phyloP scores from a whole-genome alignment of 2,888 invertebrate genomes.

The Pristionchus mayeri region DNA sequence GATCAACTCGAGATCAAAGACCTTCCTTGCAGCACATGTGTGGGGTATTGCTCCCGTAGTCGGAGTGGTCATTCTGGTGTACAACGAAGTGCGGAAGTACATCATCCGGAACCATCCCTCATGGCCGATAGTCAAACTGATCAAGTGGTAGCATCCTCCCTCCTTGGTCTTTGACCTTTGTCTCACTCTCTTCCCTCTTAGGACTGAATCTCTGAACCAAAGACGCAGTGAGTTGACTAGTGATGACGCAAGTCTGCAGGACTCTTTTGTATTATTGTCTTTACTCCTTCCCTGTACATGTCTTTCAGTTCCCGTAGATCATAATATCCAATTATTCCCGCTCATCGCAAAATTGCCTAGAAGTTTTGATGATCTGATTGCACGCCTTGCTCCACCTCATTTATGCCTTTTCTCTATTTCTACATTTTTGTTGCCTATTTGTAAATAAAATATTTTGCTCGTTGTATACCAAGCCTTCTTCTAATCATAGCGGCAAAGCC shows the following conservation, averaged over 20 bases:
- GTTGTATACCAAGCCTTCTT: too few relatives aligned
- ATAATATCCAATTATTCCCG: conserved; percentile 35
- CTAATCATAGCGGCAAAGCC: too few relatives aligned
- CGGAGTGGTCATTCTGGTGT: conserved; percentile 70
- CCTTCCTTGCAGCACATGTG: conserved; percentile 49
- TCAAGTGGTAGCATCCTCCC: conserved; percentile 70
- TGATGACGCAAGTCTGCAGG: conserved; percentile 11
- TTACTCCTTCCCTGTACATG: not conserved
- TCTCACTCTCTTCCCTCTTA: not conserved
- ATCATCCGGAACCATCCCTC: conserved; percentile 65
- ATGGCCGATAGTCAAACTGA: conserved; percentile 59
- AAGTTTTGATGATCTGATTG: conserved; percentile 29
- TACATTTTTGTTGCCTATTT: not conserved
- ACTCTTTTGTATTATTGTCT: not conserved
- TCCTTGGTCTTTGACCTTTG: conserved; percentile 9
- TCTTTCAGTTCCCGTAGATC: conserved; percentile 25
- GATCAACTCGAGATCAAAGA: conserved; percentile 6
- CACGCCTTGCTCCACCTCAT: not conserved
- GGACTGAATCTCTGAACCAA: conserved; percentile 31
- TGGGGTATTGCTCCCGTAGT: conserved; percentile 63
- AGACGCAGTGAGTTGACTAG: not conserved
- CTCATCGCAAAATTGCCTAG: conserved; percentile 32
- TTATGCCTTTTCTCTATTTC: not conserved
- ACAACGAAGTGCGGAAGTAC: conserved; percentile 73
- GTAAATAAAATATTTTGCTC: not conserved